Evolutionary conservation across 2,888 invertebrate genomes (phyloP).

Genomic region (Cyaniris semiargus): DNA sequence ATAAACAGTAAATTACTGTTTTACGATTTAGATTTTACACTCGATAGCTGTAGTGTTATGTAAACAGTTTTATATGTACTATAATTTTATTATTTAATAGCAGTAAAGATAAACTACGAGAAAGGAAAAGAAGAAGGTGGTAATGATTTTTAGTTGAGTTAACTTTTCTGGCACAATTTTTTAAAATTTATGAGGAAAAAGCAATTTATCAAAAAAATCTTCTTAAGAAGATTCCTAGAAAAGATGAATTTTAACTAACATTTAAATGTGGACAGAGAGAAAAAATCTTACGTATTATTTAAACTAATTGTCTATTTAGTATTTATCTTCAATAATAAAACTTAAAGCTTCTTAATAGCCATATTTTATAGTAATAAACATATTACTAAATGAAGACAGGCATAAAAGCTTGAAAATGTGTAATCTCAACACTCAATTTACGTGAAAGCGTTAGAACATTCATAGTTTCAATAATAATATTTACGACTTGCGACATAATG

Average conservation of each 20-base stretch:
- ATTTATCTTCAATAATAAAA: background rate
- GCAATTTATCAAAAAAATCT: background rate
- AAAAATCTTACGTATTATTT: background rate
- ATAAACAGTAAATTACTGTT: slow-evolving; percentile 3
- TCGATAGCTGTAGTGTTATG: background rate
- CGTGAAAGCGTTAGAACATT: background rate
- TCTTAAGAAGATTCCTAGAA: background rate
- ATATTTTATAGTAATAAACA: background rate
- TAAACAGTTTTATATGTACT: background rate
- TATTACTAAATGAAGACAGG: background rate
- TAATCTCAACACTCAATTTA: background rate
- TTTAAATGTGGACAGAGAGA: too few species aligned
- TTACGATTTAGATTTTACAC: slow-evolving; percentile 11
- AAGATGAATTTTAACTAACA: background rate
- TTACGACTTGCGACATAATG: slow-evolving; percentile 4
- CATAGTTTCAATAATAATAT: background rate
- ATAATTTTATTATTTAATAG: slow-evolving; percentile 17
- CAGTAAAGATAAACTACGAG: background rate
- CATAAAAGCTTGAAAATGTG: slow-evolving; percentile 13
- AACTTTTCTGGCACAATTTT: background rate
- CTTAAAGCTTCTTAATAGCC: background rate
- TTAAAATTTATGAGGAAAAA: too few species aligned
- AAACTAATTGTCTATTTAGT: background rate
- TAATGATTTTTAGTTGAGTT: background rate
- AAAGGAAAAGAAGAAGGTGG: background rate